Evolutionary conservation across 2,113 vertebrate genomes (phyloP).

Genomic region (Phoxinus phoxinus): DNA sequence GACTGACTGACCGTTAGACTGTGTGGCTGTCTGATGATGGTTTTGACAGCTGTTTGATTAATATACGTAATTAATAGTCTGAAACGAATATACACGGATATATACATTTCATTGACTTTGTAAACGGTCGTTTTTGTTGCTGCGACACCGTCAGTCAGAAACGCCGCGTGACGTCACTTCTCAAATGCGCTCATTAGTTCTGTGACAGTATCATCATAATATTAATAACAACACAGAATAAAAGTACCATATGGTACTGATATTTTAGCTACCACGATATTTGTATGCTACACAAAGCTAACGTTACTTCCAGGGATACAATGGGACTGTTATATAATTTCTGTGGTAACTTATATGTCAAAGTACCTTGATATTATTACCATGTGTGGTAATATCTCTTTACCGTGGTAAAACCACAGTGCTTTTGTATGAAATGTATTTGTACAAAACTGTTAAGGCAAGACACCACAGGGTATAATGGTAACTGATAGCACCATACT

Average conservation of each 20-base stretch:
- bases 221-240: neutral
- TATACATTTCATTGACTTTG: neutral
- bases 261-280: neutral
- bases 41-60: neutral
- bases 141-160: constrained; percentile 13
- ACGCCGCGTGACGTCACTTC: neutral
- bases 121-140: neutral
- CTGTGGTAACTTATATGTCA: neutral
- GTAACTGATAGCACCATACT: too few species aligned
- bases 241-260: neutral
- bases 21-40: neutral
- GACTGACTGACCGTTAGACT: constrained; percentile 12
- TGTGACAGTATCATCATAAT: neutral
- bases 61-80: neutral
- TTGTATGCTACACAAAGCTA: neutral
- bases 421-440: neutral
- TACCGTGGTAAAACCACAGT: neutral
- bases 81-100: neutral
- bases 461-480: neutral
- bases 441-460: neutral
- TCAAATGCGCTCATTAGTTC: neutral
- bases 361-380: neutral
- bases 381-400: neutral
- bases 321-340: neutral
- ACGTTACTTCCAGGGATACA: neutral